These are phyloP conservation scores for Solenopsis fugax DNA, from an alignment of 1,140 invertebrate species.

Conservation along the genomic window DNA sequence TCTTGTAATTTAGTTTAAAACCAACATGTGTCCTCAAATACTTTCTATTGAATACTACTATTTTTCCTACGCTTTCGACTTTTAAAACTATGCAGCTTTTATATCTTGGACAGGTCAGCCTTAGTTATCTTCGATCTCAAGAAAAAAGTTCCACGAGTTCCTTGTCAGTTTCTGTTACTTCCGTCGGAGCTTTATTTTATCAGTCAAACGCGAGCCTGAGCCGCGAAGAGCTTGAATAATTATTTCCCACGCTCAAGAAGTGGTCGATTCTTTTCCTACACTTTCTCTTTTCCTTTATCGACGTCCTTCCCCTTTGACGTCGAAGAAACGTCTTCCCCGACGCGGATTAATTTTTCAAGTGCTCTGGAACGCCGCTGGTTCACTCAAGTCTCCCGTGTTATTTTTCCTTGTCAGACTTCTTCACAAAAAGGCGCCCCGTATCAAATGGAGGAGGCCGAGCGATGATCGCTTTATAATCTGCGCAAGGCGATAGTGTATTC, in stretches of 20 bases:
- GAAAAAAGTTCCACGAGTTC: background rate
- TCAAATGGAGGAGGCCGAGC: background rate
- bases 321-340: background rate
- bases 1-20: background rate
- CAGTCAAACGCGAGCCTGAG: background rate
- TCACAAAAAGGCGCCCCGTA: conserved; percentile 14
- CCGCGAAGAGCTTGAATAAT: conserved; percentile 31
- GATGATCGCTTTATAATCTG: conserved; percentile 63
- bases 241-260: conserved; percentile 18
- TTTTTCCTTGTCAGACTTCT: conserved; percentile 40
- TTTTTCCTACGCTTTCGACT: background rate
- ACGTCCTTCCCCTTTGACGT: background rate
- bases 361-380: conserved; percentile 1
- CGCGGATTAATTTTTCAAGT: conserved; percentile 62
- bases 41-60: too few relatives aligned
- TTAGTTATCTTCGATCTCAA: background rate
- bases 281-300: background rate
- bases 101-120: background rate
- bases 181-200: background rate
- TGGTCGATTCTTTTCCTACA: background rate
- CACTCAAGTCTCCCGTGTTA: conserved; percentile 32
- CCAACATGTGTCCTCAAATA: background rate
- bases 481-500: conserved; percentile 3
- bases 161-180: background rate
- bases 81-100: background rate